phyloP scores from a whole-genome alignment of 2,797 vertebrate genomes.

The Tinamus major region DNA sequence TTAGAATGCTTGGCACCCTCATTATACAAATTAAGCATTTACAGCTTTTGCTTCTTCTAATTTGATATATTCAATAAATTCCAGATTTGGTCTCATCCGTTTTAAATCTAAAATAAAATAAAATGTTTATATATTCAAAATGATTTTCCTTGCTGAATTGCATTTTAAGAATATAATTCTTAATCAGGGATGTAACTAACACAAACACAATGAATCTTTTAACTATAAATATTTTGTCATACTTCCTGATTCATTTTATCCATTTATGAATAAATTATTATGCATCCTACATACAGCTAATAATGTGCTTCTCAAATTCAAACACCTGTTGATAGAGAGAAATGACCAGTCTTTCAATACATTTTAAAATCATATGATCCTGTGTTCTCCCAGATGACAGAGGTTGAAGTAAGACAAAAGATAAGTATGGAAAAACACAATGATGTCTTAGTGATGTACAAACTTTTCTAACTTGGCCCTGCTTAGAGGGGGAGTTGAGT shows the following conservation, averaged over 20 bases:
- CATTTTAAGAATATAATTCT: background rate
- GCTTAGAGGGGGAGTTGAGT: background rate
- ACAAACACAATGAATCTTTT: background rate
- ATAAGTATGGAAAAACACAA: background rate
- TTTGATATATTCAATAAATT: background rate
- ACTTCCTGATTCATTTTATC: background rate
- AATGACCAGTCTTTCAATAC: background rate
- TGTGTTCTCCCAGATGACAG: constrained; percentile 22
- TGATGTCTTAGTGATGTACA: background rate
- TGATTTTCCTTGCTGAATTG: background rate
- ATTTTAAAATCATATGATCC: background rate
- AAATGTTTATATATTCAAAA: background rate
- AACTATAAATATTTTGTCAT: background rate
- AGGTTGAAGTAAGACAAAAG: background rate
- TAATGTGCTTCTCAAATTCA: background rate
- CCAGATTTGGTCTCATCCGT: background rate
- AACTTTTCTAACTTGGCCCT: background rate
- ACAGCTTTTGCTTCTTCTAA: background rate
- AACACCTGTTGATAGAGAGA: background rate
- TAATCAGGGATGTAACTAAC: background rate
- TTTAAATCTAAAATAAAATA: background rate
- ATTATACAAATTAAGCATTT: background rate
- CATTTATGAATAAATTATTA: background rate
- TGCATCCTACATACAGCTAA: background rate
- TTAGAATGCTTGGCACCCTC: background rate